Evolutionary conservation across 2,113 vertebrate species (phyloP).

Genomic region (Oreotragus oreotragus): DNA sequence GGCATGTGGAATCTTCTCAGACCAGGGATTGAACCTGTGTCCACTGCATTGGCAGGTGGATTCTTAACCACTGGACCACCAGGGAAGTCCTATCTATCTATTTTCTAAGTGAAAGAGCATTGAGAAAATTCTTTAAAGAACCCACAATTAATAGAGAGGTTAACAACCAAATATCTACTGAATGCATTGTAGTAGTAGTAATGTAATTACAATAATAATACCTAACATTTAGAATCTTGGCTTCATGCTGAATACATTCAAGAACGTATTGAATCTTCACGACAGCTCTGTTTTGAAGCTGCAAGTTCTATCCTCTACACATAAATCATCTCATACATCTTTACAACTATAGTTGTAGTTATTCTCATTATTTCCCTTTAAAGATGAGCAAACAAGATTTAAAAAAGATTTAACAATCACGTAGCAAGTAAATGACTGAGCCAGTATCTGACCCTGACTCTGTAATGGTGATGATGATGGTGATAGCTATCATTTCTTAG

Average conservation of each 20-base stretch:
- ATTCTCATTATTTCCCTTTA: not conserved
- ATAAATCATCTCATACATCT: not conserved
- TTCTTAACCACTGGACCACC: not conserved
- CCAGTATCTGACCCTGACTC: not conserved
- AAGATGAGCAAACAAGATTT: not conserved
- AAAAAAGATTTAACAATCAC: not conserved
- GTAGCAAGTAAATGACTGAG: not conserved
- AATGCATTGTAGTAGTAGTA: not conserved
- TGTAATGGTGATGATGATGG: not conserved
- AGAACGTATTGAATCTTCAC: not conserved
- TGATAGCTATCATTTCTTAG: not conserved
- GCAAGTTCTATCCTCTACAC: not conserved
- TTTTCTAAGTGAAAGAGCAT: not conserved
- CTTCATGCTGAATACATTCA: not conserved
- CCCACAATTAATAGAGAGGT: not conserved
- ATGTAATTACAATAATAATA: not conserved
- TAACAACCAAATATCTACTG: not conserved
- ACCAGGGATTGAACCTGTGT: not conserved
- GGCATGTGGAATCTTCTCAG: not conserved
- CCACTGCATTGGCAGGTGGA: not conserved
- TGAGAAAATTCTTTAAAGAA: not conserved
- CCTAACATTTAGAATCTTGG: not conserved
- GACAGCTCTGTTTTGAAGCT: not conserved
- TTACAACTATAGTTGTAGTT: not conserved
- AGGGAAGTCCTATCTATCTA: not conserved